These are phyloP conservation scores for Nannoperca obscura DNA, from an alignment of 2,797 vertebrate genomes.

Conservation along the genomic window DNA sequence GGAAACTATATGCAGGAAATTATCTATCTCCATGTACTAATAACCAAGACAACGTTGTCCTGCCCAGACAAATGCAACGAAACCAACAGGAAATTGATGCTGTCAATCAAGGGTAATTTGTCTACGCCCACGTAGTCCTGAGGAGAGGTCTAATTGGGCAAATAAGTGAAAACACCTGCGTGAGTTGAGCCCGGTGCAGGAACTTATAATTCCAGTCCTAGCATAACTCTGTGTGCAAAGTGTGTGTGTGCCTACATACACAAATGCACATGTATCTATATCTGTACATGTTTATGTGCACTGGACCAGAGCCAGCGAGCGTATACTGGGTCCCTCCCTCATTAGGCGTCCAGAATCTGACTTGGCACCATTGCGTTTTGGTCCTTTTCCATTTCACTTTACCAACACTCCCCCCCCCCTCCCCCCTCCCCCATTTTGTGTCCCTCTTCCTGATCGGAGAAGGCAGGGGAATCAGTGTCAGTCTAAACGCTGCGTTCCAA, in stretches of 20 bases:
- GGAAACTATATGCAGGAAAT: background rate
- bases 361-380: constrained; percentile 47
- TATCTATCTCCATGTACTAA: background rate
- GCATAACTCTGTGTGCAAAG: background rate
- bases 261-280: background rate
- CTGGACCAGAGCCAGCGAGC: constrained; percentile 59
- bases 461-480: constrained; percentile 52
- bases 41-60: background rate
- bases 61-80: constrained; percentile 7
- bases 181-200: background rate
- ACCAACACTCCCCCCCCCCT: background rate
- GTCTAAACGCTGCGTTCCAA: constrained; percentile 28
- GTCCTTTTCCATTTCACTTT: constrained; percentile 34
- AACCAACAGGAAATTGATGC: background rate
- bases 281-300: constrained; percentile 11
- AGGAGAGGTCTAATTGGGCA: constrained; percentile 8
- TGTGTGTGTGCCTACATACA: background rate
- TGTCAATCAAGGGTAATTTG: background rate
- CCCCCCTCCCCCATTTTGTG: background rate
- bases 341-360: constrained; percentile 66
- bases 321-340: constrained; percentile 60
- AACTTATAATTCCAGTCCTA: background rate
- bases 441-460: constrained; percentile 13
- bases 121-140: background rate
- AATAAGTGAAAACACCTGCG: constrained; percentile 29